Evolutionary conservation across 2,888 invertebrate genomes (phyloP), one percentile per base, ranked within the genome.

Genomic region (Sarcophaga subvicina): DNA sequence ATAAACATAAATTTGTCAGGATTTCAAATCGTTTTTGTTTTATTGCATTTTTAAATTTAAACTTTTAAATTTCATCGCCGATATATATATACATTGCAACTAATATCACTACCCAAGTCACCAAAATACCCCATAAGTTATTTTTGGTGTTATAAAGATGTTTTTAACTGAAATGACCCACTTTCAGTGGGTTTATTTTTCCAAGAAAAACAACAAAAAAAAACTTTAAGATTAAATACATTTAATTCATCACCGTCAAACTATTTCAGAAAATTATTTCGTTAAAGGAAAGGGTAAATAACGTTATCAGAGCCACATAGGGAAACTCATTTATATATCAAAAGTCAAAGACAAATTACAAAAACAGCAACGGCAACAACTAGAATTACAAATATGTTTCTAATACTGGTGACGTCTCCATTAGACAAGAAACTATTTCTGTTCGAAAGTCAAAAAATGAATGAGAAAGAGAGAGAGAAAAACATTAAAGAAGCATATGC

Each of bases 231-330:
- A 67, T 83, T 83, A 78, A 83, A 77, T 77, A 78, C 72, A 67
- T 78, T 72, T 72, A 77, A 83, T 83, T 83, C 78, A 83, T 83
- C 83, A 83, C 66, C 78, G 72, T 83, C 72, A 83, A 66, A 59
- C 67, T 22, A 49, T 76, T 76, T 14, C 66, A 49, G 27, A 66
- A 27, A 37, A 37, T 37, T 37, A 66, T 17, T 54, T 73, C 59
- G 17, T 8, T 59, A 76, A 37, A 49, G 63, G 63, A 73, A 73
- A 67, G 59, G 66, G 49, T 75, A 66, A 75, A 79, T 59, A 76
- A 64, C 70, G 25, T 82, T 75, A 62, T 54, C 54, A 54, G 5
- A 54, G 12, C 10, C 54, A 54, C 17, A 54, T 54, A 54, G 12
- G 2, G 4, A 54, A 4, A 17, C 17, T 14, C 12, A 54, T 17